phyloP scores from a whole-genome alignment of 2,797 vertebrate species.

The Anniella stebbinsi region DNA sequence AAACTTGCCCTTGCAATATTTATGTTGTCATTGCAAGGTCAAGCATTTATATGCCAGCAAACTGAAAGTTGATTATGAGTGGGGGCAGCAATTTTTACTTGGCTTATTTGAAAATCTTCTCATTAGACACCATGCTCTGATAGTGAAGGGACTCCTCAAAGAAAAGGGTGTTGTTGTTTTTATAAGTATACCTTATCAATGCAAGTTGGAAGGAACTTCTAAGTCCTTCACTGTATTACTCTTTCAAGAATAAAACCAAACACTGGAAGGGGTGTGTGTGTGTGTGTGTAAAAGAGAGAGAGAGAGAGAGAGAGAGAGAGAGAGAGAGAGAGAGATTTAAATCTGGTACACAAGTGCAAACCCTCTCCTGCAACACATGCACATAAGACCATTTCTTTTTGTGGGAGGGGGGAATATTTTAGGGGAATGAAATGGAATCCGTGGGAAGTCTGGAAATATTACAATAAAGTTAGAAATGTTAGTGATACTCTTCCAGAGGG shows the following conservation, averaged over 20 bases:
- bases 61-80: neutral
- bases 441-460: neutral
- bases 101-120: neutral
- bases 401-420: neutral
- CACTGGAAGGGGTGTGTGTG: no score
- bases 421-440: neutral
- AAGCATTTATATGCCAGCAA: neutral
- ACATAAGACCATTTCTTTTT: neutral
- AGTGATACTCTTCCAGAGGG: neutral
- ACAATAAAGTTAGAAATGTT: slow-evolving; percentile 3
- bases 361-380: neutral
- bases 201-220: neutral
- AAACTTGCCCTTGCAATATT: neutral
- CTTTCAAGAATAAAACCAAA: neutral
- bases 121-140: neutral
- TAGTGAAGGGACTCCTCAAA: neutral
- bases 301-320: no score
- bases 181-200: neutral
- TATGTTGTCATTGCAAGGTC: neutral
- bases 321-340: neutral
- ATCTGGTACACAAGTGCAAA: neutral
- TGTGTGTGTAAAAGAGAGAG: neutral
- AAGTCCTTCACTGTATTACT: neutral
- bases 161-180: neutral
- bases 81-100: neutral